Evolutionary conservation across 2,797 vertebrate species (phyloP).

Genomic region (Poecilia picta): DNA sequence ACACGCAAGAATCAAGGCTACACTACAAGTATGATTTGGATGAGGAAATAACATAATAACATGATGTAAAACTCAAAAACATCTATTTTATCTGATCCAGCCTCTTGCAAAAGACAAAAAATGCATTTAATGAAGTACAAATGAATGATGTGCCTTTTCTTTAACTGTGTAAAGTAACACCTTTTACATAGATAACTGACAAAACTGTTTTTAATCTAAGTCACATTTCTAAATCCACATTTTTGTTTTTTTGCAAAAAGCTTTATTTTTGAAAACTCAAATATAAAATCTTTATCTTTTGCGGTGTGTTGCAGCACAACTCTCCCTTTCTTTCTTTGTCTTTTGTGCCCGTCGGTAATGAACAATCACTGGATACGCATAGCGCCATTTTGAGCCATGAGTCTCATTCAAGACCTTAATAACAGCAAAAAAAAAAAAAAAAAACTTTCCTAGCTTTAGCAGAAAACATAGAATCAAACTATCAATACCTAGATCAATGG

Average conservation of each 20-base stretch:
- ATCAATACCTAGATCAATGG: background rate
- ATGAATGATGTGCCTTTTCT: background rate
- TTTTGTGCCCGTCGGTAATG: background rate
- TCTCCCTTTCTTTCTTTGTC: background rate
- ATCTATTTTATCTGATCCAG: too few species aligned
- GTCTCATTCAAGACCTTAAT: background rate
- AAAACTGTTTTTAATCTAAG: background rate
- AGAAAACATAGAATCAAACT: background rate
- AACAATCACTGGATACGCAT: background rate
- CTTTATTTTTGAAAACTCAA: background rate
- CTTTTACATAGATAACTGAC: background rate
- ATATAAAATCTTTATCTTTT: background rate
- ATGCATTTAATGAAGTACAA: background rate
- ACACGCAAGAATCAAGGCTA: too few species aligned
- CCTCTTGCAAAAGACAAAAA: background rate
- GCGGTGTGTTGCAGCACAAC: background rate
- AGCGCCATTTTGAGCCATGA: background rate
- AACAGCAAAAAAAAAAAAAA: background rate
- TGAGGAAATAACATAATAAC: too few species aligned
- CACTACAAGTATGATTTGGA: too few species aligned
- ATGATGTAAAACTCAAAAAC: too few species aligned
- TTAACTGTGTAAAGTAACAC: background rate
- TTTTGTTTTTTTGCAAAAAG: background rate
- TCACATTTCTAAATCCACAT: background rate
- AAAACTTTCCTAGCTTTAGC: background rate